Base-by-base conservation (phyloP, 2,888 invertebrate genomes). In the Polymixis flavicincta region DNA sequence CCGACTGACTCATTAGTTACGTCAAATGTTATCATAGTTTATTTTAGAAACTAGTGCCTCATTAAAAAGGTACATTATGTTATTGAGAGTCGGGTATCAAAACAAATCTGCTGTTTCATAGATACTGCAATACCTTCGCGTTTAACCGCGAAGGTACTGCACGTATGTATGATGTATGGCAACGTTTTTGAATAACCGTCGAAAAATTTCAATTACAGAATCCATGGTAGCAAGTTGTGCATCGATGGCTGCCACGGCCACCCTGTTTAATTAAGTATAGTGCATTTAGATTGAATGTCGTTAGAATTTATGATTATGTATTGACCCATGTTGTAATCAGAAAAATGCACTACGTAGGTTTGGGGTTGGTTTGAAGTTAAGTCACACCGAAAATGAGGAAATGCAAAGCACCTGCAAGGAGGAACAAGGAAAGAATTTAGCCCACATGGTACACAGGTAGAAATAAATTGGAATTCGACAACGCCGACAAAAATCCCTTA, bases 1-100 rank as follows among this genome's bases (percentile, higher is more conserved):
- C 64, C 80, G 77, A 63, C 83, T 89, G 90, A 89, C 80, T 91
- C 90, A 91, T 90, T 89, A 86, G 88, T 91, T 90, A 88, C 88
- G 84, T 88, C 89, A 86, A 90, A 84, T 80, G 71, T 78, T 75
- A 84, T 64, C 66, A 45, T 67, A 80, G 66, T 71, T 73, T 76
- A 76, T 72, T 76, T 71, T 73, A 72, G 76, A 84, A 83, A 73
- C 48, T 28, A 3, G 1, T 1, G 45, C 22, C 54, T 59, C 71
- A 74, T 74, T 66, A 55, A 61, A 32, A 50, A 79, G n/a, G 19
- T n/a, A 14, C 32, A 42, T 19, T 37, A n/a, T 45, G 6, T 37
- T 57, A 42, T 52, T 52, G n/a, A 17, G 60, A 13, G 6, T 37
- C 37, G 37, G 37, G 37, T 37, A 45, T 45, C 11, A 45, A 11